Base-by-base conservation (phyloP, 1,140 invertebrate species). In the Bradynema listronoti region DNA sequence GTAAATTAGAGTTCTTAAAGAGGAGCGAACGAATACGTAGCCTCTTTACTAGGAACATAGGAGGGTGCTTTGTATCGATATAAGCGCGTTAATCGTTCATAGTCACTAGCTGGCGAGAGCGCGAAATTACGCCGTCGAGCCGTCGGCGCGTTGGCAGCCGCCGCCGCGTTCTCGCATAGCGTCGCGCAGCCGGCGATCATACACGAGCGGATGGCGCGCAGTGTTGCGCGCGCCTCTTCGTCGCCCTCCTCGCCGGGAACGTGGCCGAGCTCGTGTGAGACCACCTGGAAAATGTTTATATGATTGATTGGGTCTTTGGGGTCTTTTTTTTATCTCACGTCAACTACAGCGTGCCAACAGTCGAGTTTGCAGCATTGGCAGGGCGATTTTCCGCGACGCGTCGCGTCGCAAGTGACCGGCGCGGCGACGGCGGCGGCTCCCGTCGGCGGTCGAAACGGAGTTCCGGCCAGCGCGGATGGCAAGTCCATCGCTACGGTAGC, bases 301-400 rank as follows among this genome's bases (percentile, higher is more conserved):
- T 47, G 7, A 47, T 9, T 9, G 45, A n/a, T 11, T 19, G 11
- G 46, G 19, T 49, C 9, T 49, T 49, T 42, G 46, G 19, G 34
- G n/a, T 49, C 19, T 14, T 39, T 39, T 39, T 39, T 5, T 43
- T 16, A 29, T 30, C 66, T 36, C 19, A 71, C 68, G 46, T 71
- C 58, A 2, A 75, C 72, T n/a, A 75, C 61, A 2, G 68, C 55
- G 43, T 75, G 73, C 73, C 73, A 75, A 53, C 73, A 75, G 39
- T 73, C 68, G 66, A 78, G 77, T 57, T 75, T 75, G 54, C 73
- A 75, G 56, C 73, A 75, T 22, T 71, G 59, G 49, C 73, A 75
- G 24, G 73, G 73, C 25, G 41, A 63, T 46, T 63, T 55, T 16
- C 50, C 19, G 1, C 58, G 32, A 42, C 72, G 76, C 11, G 45